These are phyloP conservation scores for Lepidurus packardi DNA, from an alignment of 1,140 invertebrate genomes.

Conservation along the genomic window DNA sequence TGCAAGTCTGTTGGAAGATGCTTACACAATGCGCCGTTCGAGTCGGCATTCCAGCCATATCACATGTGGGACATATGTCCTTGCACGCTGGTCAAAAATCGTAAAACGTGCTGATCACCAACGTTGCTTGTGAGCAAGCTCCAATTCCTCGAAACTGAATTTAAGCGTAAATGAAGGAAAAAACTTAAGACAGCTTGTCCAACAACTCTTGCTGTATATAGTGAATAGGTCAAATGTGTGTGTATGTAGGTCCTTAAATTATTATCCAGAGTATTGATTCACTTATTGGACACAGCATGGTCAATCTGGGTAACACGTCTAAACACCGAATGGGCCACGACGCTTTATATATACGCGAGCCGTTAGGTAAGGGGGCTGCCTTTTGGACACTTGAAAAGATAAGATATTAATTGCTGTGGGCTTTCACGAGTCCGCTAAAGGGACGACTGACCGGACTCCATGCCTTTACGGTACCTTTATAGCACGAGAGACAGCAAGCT, in stretches of 20 bases:
- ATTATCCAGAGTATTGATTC: not conserved
- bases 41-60: conserved; percentile 7
- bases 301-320: not conserved
- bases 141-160: too few relatives aligned
- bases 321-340: not conserved
- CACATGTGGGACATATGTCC: conserved; percentile 9
- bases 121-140: not conserved
- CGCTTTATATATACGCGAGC: too few relatives aligned
- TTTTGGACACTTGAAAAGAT: too few relatives aligned
- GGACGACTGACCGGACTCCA: conserved; percentile 17
- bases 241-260: not conserved
- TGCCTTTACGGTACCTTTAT: conserved; percentile 21
- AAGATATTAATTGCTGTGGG: conserved; percentile 4
- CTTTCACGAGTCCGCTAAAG: conserved; percentile 11
- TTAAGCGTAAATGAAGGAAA: too few relatives aligned
- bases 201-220: not conserved
- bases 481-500: conserved; percentile 7
- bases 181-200: not conserved
- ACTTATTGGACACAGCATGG: not conserved
- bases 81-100: not conserved
- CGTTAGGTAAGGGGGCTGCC: too few relatives aligned
- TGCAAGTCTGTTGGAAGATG: not conserved
- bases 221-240: not conserved
- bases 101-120: not conserved
- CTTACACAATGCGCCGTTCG: conserved; percentile 11